phyloP scores from a whole-genome alignment of 2,797 vertebrate genomes.

The Oreochromis grahami region DNA sequence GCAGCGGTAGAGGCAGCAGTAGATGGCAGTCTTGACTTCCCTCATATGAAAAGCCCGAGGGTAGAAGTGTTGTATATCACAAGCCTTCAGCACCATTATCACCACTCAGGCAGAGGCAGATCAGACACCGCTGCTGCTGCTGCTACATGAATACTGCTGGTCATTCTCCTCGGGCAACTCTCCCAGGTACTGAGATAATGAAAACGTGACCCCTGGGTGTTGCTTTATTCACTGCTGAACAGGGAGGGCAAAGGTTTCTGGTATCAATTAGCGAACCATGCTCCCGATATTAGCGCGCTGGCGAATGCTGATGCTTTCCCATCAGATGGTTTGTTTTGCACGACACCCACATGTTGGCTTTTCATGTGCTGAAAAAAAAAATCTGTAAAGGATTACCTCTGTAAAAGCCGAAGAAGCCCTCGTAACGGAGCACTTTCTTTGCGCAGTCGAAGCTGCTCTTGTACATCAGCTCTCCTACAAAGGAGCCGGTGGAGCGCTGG shows the following conservation, averaged over 20 bases:
- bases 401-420: constrained; percentile 94
- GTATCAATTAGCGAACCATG: constrained; percentile 68
- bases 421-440: constrained; percentile 92
- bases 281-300: constrained; percentile 52
- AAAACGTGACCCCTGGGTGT: constrained; percentile 61
- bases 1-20: constrained; percentile 79
- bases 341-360: neutral
- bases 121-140: constrained; percentile 32
- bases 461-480: constrained; percentile 93
- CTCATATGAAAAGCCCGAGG: constrained; percentile 44
- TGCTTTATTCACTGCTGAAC: constrained; percentile 50
- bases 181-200: constrained; percentile 59
- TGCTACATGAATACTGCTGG: constrained; percentile 38
- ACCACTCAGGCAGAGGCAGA: constrained; percentile 29
- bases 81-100: constrained; percentile 61
- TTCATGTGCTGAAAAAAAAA: neutral
- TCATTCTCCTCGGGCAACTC: constrained; percentile 53
- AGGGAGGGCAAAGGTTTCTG: constrained; percentile 65
- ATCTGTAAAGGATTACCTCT: constrained; percentile 77
- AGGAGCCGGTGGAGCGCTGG: constrained; percentile 87
- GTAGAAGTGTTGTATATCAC: constrained; percentile 56
- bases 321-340: constrained; percentile 23
- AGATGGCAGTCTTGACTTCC: constrained; percentile 96
- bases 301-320: constrained; percentile 36
- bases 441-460: constrained; percentile 98